phyloP scores from a whole-genome alignment of 2,797 vertebrate genomes.

The Morus bassanus region DNA sequence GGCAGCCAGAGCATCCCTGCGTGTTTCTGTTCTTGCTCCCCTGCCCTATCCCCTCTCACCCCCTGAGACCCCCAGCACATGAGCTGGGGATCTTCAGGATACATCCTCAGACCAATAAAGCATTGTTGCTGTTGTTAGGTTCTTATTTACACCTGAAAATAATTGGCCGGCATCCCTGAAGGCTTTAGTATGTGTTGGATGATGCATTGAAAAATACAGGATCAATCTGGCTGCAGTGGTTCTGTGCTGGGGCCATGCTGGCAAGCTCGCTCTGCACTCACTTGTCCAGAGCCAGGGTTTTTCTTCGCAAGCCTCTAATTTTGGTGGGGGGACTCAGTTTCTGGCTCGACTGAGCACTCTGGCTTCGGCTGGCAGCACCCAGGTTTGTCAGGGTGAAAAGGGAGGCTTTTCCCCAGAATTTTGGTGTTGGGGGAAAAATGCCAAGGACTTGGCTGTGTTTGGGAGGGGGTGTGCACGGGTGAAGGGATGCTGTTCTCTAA shows the following conservation, averaged over 20 bases:
- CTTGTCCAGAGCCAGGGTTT: not conserved
- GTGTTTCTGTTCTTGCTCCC: accelerated
- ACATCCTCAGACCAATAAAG: not conserved
- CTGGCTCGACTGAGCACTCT: not conserved
- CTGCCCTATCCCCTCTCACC: not conserved
- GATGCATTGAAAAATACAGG: not conserved
- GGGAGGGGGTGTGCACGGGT: not conserved
- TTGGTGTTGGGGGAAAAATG: not conserved
- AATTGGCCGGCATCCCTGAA: not conserved
- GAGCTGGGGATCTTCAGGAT: accelerated
- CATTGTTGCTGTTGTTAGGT: not conserved
- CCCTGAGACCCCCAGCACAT: accelerated
- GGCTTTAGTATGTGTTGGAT: not conserved
- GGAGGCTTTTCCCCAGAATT: not conserved
- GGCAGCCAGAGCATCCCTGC: accelerated
- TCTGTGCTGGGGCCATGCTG: not conserved
- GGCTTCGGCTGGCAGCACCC: not conserved
- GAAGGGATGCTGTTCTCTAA: not conserved
- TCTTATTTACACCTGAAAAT: not conserved
- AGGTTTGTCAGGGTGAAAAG: not conserved
- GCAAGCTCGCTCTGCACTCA: accelerated
- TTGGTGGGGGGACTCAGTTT: not conserved
- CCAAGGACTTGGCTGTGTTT: accelerated
- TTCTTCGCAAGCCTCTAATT: not conserved
- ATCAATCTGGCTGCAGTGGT: not conserved